These are phyloP conservation scores for Setophaga petechia DNA, from an alignment of 2,113 vertebrate genomes.

Conservation along the genomic window DNA sequence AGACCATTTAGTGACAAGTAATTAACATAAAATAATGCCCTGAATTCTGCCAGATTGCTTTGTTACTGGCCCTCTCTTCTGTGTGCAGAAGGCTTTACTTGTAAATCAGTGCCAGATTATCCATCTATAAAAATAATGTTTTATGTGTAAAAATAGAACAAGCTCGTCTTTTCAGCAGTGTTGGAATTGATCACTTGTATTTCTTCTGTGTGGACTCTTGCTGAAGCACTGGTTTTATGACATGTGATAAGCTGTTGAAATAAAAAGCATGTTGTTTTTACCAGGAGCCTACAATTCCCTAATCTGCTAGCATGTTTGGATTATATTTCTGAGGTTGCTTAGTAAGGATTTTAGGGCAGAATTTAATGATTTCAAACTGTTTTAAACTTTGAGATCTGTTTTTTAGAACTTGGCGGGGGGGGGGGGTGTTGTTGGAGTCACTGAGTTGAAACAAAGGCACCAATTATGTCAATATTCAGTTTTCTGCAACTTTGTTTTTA, in stretches of 20 bases:
- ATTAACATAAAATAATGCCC: not conserved
- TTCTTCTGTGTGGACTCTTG: not conserved
- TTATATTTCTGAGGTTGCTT: conserved; percentile 47
- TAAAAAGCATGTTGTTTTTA: conserved; percentile 23
- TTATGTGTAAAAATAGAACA: conserved; percentile 18
- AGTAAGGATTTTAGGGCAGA: conserved; percentile 5
- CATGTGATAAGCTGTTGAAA: conserved; percentile 32
- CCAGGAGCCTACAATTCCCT: not conserved
- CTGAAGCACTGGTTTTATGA: not conserved
- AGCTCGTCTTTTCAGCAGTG: conserved; percentile 17
- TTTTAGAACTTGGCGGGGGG: not conserved
- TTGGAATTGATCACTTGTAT: not conserved
- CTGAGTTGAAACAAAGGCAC: not conserved
- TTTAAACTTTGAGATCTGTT: not conserved
- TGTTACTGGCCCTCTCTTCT: not conserved
- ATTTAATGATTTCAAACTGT: not conserved
- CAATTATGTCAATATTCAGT: not conserved
- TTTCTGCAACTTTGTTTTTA: not conserved
- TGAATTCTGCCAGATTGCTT: not conserved
- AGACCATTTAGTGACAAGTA: not conserved
- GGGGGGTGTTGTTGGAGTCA: not conserved
- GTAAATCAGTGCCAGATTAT: not conserved
- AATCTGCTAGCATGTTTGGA: not conserved
- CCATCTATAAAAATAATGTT: not conserved
- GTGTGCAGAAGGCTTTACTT: not conserved